Evolutionary conservation across 2,888 invertebrate species (phyloP).

Genomic region (Aleiodes testaceus): DNA sequence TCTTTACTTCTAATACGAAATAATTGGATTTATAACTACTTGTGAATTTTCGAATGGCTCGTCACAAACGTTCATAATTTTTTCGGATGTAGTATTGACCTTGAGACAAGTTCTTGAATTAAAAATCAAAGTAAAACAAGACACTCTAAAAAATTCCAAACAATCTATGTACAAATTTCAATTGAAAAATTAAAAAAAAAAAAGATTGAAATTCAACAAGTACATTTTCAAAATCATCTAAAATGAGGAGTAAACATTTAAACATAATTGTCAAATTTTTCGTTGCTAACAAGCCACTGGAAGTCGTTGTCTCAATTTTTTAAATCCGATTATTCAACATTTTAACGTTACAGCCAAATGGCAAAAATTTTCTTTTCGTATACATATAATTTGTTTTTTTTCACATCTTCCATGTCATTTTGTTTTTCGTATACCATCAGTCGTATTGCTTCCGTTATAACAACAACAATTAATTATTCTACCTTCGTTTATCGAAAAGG

Average conservation of each 20-base stretch:
- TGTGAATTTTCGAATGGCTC: slow-evolving; percentile 16
- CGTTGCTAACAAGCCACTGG: slow-evolving; percentile 11
- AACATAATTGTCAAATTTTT: not conserved
- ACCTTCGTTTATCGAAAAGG: not conserved
- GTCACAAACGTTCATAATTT: slow-evolving; percentile 2
- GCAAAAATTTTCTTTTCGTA: slow-evolving; percentile 26
- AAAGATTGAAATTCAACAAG: slow-evolving; percentile 4
- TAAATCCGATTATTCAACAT: not conserved
- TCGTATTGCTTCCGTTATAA: slow-evolving; percentile 21
- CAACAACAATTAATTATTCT: slow-evolving; percentile 13
- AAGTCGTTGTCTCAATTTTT: slow-evolving; percentile 30
- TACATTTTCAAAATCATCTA: too few relatives aligned
- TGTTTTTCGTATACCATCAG: slow-evolving; percentile 23
- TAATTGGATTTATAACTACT: slow-evolving; percentile 22
- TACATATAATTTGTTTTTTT: slow-evolving; percentile 2
- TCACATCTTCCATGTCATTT: slow-evolving; percentile 4
- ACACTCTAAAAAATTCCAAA: not conserved
- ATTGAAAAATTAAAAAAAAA: slow-evolving; percentile 21
- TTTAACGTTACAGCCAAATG: slow-evolving; percentile 12
- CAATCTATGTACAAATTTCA: slow-evolving; percentile 9
- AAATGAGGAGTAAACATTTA: too few relatives aligned
- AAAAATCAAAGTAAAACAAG: not conserved
- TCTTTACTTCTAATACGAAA: slow-evolving; percentile 25
- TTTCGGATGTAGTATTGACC: not conserved
- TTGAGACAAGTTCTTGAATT: not conserved